Evolutionary conservation across 2,888 invertebrate species (phyloP).

Genomic region (Callinectes sapidus): DNA sequence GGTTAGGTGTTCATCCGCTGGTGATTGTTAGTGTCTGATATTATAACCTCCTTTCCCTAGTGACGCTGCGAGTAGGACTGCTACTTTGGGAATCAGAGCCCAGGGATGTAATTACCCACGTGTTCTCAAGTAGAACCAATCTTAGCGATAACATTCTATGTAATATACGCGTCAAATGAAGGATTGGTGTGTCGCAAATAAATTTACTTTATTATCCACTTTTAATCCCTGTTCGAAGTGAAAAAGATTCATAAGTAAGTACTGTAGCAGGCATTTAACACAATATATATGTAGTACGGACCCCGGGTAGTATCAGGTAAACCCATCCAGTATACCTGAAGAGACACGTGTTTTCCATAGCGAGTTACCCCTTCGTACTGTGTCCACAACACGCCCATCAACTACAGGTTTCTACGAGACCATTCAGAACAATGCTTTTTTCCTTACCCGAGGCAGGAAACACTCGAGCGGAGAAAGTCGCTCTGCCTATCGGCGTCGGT

Average conservation of each 20-base stretch:
- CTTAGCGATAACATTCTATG: not conserved
- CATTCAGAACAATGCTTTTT: slow-evolving; percentile 9
- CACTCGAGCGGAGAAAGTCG: slow-evolving; percentile 6
- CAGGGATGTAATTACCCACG: not conserved
- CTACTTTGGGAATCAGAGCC: not conserved
- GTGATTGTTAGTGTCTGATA: not conserved
- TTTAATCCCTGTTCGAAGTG: not conserved
- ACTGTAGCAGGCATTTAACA: not conserved
- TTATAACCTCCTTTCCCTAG: not conserved
- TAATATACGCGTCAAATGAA: not conserved
- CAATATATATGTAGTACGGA: not conserved
- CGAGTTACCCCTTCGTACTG: not conserved
- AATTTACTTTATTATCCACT: not conserved
- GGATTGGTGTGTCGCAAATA: not conserved
- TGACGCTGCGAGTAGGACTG: not conserved
- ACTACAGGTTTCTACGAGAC: not conserved
- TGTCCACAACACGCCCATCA: slow-evolving; percentile 17
- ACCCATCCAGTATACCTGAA: not conserved
- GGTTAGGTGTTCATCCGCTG: not conserved
- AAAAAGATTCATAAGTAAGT: not conserved
- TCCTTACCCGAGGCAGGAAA: not conserved
- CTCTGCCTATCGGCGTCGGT: not conserved
- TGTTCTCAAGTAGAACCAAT: not conserved
- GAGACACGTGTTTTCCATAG: not conserved
- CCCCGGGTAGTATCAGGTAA: not conserved